These are phyloP conservation scores for Podilymbus podiceps DNA, from an alignment of 2,113 vertebrate species.

Conservation along the genomic window DNA sequence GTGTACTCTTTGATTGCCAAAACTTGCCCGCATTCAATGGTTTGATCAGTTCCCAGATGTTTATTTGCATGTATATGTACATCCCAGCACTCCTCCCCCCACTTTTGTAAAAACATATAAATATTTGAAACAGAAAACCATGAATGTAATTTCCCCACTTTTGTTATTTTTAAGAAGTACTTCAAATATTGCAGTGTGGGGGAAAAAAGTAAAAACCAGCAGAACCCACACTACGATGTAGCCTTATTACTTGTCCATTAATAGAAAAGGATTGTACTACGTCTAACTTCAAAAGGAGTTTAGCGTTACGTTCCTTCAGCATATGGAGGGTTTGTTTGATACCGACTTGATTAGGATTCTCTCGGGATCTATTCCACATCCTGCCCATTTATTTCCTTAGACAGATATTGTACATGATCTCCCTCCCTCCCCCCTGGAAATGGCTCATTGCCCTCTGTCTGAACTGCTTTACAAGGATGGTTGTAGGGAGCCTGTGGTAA, in stretches of 20 bases:
- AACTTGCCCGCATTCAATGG: slow-evolving; percentile 3
- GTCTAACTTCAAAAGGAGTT: not conserved
- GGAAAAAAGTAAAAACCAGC: not conserved
- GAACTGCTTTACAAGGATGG: not conserved
- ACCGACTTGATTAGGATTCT: not conserved
- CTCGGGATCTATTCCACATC: slow-evolving; percentile 29
- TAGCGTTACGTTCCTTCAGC: not conserved
- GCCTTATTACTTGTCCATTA: not conserved
- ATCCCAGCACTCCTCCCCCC: not conserved
- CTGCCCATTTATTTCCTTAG: slow-evolving; percentile 28
- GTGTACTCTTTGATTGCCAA: not conserved
- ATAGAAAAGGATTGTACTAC: not conserved
- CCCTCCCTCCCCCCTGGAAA: not conserved
- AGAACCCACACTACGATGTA: not conserved
- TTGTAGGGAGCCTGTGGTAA: not conserved
- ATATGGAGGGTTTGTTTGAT: not conserved
- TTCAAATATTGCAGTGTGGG: not conserved
- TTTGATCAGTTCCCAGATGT: slow-evolving; percentile 47
- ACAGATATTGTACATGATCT: not conserved
- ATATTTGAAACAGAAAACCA: slow-evolving; percentile 52
- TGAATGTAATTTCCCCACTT: slow-evolving; percentile 46
- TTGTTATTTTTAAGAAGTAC: slow-evolving; percentile 8
- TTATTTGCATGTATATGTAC: slow-evolving; percentile 50
- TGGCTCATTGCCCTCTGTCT: slow-evolving; percentile 24
- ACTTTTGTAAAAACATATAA: slow-evolving; percentile 38